Percentiles rank a stretch among this genome's conserved stretches.
These are phyloP conservation scores for Chrysolophus pictus DNA, from an alignment of 2,797 vertebrate genomes.

Conservation along the genomic window DNA sequence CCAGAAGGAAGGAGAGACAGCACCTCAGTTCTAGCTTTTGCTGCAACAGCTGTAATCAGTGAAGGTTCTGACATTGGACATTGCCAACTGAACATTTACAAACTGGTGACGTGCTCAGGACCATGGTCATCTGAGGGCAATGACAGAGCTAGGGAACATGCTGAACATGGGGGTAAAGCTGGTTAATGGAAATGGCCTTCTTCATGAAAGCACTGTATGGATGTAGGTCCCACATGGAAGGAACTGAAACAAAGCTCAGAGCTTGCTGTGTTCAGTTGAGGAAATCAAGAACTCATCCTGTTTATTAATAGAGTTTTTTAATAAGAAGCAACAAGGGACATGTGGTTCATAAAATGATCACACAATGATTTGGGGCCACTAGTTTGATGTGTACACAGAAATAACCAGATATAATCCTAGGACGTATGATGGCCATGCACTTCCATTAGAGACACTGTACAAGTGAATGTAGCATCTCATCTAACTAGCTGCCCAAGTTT, in stretches of 20 bases:
- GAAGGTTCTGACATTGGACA: constrained; percentile 24
- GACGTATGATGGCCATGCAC: background rate
- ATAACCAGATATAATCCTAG: background rate
- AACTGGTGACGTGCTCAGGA: background rate
- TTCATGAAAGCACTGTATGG: background rate
- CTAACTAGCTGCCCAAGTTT: background rate
- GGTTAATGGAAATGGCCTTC: background rate
- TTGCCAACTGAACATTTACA: background rate
- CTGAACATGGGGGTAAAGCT: background rate
- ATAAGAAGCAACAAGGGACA: background rate
- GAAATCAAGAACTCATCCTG: background rate
- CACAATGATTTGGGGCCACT: background rate
- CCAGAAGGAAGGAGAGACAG: background rate
- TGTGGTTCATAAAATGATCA: background rate
- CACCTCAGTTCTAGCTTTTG: background rate
- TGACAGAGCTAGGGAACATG: background rate
- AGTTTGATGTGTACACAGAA: background rate
- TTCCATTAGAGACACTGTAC: background rate
- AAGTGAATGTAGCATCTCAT: background rate
- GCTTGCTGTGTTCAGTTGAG: background rate
- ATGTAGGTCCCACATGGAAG: background rate
- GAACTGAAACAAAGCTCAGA: background rate
- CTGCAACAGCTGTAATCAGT: background rate
- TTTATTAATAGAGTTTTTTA: background rate
- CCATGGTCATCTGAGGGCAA: background rate